These are phyloP conservation scores for Leptinotarsa rubiginosa DNA, from an alignment of 2,888 invertebrate genomes.

Conservation along the genomic window DNA sequence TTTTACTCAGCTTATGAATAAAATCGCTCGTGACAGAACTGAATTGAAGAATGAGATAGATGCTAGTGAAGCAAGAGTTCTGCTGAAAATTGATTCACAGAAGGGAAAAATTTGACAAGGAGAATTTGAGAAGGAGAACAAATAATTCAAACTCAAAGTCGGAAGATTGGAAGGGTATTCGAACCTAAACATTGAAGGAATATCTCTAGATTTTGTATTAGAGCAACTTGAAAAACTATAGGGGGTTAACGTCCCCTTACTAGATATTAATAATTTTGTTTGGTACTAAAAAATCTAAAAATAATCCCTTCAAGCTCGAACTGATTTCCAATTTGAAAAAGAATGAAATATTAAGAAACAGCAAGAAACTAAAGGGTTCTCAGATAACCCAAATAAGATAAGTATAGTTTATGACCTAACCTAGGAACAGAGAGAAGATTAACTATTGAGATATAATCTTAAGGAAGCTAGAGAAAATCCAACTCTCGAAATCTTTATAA, in stretches of 20 bases:
- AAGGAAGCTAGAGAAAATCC: slow-evolving; percentile 17
- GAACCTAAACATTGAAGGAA: background rate
- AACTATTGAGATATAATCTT: slow-evolving; percentile 17
- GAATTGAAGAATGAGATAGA: slow-evolving; percentile 22
- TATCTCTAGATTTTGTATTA: slow-evolving; percentile 5
- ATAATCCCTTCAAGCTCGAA: slow-evolving; percentile 14
- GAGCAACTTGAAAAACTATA: slow-evolving; percentile 12
- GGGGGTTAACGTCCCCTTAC: background rate
- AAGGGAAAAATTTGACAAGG: background rate
- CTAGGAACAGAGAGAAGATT: slow-evolving; percentile 1
- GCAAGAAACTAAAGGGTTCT: slow-evolving; percentile 10
- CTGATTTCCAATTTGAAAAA: slow-evolving; percentile 18
- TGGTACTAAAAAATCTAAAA: slow-evolving; percentile 1
- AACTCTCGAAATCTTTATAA: slow-evolving; percentile 12
- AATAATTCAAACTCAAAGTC: slow-evolving; percentile 4
- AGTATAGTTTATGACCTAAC: slow-evolving; percentile 11
- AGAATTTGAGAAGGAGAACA: slow-evolving; percentile 13
- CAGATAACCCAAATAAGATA: background rate
- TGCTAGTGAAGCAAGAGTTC: slow-evolving; percentile 13
- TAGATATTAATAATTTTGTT: slow-evolving; percentile 16
- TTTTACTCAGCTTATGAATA: slow-evolving; percentile 16
- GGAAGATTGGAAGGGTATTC: slow-evolving; percentile 2
- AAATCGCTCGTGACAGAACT: slow-evolving; percentile 11
- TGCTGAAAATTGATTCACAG: slow-evolving; percentile 16
- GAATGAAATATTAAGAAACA: background rate